A percentile compares a stretch with the other conserved stretches of the same genome.
Conservation (phyloP, 2,888 invertebrate species). For the Epicampocera succincta region DNA sequence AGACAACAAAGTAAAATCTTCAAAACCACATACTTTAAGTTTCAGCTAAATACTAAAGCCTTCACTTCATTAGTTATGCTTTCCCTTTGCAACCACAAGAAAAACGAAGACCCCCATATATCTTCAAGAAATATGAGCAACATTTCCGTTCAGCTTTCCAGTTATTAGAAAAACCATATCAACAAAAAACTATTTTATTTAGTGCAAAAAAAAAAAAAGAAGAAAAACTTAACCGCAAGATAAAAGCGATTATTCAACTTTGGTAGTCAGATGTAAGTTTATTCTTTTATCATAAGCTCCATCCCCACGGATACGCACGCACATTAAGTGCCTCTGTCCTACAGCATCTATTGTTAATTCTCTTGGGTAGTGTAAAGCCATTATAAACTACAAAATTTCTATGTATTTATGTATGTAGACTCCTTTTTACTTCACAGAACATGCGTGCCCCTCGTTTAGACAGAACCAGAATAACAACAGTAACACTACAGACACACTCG, state of each 20-base stretch:
- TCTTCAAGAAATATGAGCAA: constrained; percentile 34
- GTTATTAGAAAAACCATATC: background rate
- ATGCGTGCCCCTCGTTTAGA: constrained; percentile 19
- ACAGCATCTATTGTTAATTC: background rate
- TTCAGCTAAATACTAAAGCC: no score
- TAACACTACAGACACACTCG: constrained; percentile 24
- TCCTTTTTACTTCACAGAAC: background rate
- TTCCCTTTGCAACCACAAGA: constrained; percentile 39
- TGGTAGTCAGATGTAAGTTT: constrained; percentile 47
- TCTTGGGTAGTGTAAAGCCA: constrained; percentile 8
- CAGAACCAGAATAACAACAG: constrained; percentile 8
- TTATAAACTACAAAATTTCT: constrained; percentile 18
- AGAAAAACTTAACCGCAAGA: constrained; percentile 42
- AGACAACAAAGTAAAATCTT: no score
- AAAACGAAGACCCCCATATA: background rate
- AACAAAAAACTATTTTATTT: background rate
- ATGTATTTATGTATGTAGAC: background rate
- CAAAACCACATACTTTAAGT: no score
- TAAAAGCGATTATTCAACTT: constrained; percentile 59
- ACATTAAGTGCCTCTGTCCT: background rate
- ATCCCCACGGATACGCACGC: background rate
- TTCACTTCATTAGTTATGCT: constrained; percentile 23
- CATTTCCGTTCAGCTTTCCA: background rate
- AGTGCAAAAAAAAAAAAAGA: constrained; percentile 15
- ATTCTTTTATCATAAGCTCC: constrained; percentile 12